Percentiles rank a stretch among this genome's conserved stretches.
Evolutionary conservation across 2,888 invertebrate genomes (phyloP).

Genomic region (Noctuana brunneofusca): DNA sequence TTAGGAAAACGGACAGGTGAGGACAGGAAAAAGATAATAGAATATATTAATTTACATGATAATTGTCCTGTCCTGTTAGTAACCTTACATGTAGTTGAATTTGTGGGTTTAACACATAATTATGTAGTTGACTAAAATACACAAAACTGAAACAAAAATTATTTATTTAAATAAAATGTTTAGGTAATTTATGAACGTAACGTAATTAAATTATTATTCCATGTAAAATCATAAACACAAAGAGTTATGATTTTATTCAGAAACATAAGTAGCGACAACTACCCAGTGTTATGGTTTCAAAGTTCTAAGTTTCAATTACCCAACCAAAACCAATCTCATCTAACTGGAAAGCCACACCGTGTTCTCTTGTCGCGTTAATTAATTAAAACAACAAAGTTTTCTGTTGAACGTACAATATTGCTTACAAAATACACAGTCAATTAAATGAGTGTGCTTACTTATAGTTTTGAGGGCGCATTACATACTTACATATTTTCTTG

Average conservation of each 20-base stretch:
- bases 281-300: slow-evolving; percentile 12
- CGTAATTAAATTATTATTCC: background rate
- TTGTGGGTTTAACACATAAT: no score
- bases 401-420: slow-evolving; percentile 36
- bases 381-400: slow-evolving; percentile 68
- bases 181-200: no score
- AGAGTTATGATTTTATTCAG: background rate
- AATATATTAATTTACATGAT: no score
- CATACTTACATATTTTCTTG: background rate
- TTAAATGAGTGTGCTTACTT: background rate
- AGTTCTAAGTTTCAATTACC: slow-evolving; percentile 25
- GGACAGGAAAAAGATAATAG: no score
- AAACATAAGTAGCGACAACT: slow-evolving; percentile 12
- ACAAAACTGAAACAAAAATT: no score
- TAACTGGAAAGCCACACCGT: slow-evolving; percentile 41
- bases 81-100: no score
- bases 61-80: no score
- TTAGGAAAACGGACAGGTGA: no score
- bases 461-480: background rate
- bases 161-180: no score
- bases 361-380: slow-evolving; percentile 54
- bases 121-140: no score
- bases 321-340: slow-evolving; percentile 31
- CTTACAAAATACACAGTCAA: background rate
- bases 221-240: background rate